phyloP scores from a whole-genome alignment of 2,113 vertebrate species.

The Laterallus jamaicensis region DNA sequence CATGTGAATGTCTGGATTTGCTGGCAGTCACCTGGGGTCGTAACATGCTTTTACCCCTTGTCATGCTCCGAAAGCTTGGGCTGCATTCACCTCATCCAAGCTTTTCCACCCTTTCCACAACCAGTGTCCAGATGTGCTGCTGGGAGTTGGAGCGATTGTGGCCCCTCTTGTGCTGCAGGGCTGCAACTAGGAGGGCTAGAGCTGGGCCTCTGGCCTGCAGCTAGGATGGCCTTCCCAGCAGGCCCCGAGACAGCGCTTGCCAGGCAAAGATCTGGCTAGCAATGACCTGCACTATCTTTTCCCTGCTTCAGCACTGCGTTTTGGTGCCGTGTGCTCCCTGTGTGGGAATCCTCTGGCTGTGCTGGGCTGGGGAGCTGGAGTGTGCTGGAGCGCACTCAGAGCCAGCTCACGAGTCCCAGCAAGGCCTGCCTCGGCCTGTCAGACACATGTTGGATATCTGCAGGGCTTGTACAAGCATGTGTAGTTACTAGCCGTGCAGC shows the following conservation, averaged over 20 bases:
- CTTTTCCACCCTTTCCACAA: background rate
- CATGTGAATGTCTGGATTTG: background rate
- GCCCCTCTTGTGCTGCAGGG: too few species aligned
- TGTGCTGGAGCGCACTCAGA: accelerated
- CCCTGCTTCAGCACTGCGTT: accelerated
- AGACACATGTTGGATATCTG: background rate
- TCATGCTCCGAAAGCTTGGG: background rate
- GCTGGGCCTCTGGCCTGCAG: too few species aligned
- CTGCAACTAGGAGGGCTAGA: background rate
- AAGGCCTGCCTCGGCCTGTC: background rate
- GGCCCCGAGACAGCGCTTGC: accelerated
- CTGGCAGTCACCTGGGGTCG: background rate
- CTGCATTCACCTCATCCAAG: background rate
- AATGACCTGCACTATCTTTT: accelerated
- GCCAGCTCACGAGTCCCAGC: accelerated
- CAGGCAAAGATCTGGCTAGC: background rate
- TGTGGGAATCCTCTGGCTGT: background rate
- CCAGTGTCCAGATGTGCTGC: accelerated
- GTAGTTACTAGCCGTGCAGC: background rate
- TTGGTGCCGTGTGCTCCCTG: background rate
- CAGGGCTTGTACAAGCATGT: background rate
- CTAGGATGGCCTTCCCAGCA: background rate
- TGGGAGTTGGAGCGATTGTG: background rate
- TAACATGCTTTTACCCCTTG: background rate
- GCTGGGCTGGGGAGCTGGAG: background rate